A percentile compares a stretch with the other conserved stretches of the same genome.
Evolutionary conservation across 2,797 vertebrate species (phyloP).

Genomic region (Sebastes kiyomatsui): DNA sequence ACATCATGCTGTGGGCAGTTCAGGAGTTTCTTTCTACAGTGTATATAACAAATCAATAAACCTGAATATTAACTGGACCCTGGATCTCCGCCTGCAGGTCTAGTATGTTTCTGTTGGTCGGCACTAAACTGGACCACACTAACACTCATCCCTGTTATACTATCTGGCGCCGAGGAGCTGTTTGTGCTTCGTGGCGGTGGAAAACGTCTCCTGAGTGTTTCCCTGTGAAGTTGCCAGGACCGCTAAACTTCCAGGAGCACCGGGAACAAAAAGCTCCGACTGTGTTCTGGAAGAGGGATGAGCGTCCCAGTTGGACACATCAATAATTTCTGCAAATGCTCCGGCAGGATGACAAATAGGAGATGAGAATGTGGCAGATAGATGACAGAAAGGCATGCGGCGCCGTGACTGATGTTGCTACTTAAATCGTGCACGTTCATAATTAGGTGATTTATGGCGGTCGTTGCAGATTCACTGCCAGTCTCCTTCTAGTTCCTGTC

Average conservation of each 20-base stretch:
- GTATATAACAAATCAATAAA: neutral
- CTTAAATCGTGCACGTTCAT: constrained; percentile 78
- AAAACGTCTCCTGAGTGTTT: constrained; percentile 22
- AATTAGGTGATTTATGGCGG: constrained; percentile 85
- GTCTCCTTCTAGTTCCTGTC: constrained; percentile 51
- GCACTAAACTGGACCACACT: neutral
- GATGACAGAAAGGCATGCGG: constrained; percentile 75
- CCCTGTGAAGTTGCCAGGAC: constrained; percentile 41
- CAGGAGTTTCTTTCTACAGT: neutral
- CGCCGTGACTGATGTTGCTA: constrained; percentile 81
- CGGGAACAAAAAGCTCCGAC: constrained; percentile 50
- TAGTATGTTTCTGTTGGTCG: neutral
- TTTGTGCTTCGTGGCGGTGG: neutral
- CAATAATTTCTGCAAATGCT: constrained; percentile 78
- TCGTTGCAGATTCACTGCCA: constrained; percentile 72
- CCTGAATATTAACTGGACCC: neutral
- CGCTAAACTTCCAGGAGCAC: constrained; percentile 47
- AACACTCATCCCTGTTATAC: neutral
- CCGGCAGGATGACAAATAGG: constrained; percentile 74
- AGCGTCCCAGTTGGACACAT: constrained; percentile 68
- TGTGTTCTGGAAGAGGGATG: constrained; percentile 67
- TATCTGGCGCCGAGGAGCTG: neutral
- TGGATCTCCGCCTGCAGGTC: neutral
- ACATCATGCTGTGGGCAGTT: neutral
- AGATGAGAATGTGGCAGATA: constrained; percentile 78